phyloP scores from a whole-genome alignment of 2,113 vertebrate species.

The Hippolais icterina region DNA sequence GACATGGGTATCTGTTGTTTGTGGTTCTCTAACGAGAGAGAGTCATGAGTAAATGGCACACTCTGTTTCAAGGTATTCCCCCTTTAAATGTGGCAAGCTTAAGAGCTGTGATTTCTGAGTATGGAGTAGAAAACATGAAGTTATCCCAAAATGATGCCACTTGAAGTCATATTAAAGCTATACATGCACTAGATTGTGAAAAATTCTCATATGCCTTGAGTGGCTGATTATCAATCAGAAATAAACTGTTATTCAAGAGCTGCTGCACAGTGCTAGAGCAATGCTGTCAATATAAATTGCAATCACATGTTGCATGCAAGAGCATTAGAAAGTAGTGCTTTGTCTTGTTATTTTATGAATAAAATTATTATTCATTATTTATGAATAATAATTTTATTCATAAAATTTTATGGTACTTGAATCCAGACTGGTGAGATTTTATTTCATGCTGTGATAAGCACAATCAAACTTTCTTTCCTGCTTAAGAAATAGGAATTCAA shows the following conservation, averaged over 20 bases:
- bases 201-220: not conserved
- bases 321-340: not conserved
- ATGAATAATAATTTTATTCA: no score
- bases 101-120: not conserved
- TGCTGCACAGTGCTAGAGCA: not conserved
- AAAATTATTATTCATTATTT: no score
- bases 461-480: not conserved
- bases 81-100: not conserved
- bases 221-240: not conserved
- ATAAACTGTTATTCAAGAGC: conserved; percentile 2
- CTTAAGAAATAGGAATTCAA: not conserved
- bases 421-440: not conserved
- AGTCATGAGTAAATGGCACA: not conserved
- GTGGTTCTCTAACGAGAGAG: not conserved
- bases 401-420: not conserved
- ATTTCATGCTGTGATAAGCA: not conserved
- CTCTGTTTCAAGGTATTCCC: not conserved
- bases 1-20: not conserved
- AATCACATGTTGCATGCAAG: not conserved
- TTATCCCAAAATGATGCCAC: not conserved
- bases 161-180: not conserved
- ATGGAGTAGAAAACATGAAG: not conserved
- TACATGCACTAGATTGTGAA: not conserved
- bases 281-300: not conserved
- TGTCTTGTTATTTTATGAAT: not conserved